A percentile compares a stretch with the other conserved stretches of the same genome.
Conservation (phyloP, 2,888 invertebrate species). For the Cyclophora albipunctata region DNA sequence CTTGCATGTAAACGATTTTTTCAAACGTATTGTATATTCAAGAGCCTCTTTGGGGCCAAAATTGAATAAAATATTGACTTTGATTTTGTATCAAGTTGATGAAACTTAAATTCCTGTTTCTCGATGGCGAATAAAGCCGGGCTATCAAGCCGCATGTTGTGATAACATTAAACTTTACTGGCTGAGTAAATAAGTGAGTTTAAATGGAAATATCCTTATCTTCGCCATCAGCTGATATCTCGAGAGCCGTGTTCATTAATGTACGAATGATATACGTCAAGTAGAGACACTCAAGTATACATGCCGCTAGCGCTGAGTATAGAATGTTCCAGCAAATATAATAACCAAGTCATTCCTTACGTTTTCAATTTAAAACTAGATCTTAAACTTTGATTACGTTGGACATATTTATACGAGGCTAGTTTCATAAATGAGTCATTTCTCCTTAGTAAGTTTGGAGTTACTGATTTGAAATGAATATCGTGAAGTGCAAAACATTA, state of each 20-base stretch:
- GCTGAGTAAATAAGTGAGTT: neutral
- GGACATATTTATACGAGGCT: slow-evolving; percentile 3
- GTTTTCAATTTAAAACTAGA: slow-evolving; percentile 16
- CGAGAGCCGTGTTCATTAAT: neutral
- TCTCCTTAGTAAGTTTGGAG: neutral
- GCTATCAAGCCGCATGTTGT: no score
- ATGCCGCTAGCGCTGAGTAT: neutral
- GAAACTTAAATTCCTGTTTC: no score
- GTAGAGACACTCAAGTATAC: slow-evolving; percentile 2
- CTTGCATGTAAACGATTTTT: no score
- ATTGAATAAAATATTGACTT: no score
- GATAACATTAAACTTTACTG: no score
- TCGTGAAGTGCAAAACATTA: no score
- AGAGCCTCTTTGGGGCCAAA: no score
- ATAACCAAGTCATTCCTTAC: slow-evolving; percentile 5
- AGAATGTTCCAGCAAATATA: neutral
- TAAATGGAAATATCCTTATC: neutral
- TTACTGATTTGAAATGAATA: no score
- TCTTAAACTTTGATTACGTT: slow-evolving; percentile 8
- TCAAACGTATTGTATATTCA: no score
- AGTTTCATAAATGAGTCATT: slow-evolving; percentile 5
- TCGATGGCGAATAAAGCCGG: no score
- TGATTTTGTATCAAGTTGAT: no score
- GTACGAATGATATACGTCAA: slow-evolving; percentile 6
- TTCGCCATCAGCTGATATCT: neutral